phyloP scores from a whole-genome alignment of 2,888 invertebrate species.

The Papilio gigon region DNA sequence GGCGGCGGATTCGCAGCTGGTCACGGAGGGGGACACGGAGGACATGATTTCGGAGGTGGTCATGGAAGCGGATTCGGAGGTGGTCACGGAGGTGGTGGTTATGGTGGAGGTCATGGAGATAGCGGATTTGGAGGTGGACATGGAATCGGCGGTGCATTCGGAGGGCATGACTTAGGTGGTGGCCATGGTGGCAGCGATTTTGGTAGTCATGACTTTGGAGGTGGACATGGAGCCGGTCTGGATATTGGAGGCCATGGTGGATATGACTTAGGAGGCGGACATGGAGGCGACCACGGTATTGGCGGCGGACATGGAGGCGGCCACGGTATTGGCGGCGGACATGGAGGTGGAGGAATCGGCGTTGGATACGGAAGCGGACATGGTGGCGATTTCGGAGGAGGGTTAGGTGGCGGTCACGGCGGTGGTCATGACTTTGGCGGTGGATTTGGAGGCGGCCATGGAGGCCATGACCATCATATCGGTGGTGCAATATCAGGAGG shows the following conservation, averaged over 20 bases:
- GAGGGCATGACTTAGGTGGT: conserved; percentile 47
- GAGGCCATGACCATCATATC: conserved; percentile 50
- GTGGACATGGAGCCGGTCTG: conserved; percentile 48
- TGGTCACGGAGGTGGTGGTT: conserved; percentile 46
- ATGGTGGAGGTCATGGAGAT: conserved; percentile 33
- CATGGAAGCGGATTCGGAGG: conserved; percentile 41
- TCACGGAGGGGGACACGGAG: conserved; percentile 44
- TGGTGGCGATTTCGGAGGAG: conserved; percentile 44
- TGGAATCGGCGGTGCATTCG: conserved; percentile 48
- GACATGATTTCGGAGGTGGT: conserved; percentile 45
- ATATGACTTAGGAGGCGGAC: conserved; percentile 45
- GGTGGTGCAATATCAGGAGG: conserved; percentile 42
- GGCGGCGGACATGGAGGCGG: conserved; percentile 50
- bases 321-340: conserved; percentile 46
- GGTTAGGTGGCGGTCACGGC: conserved; percentile 47
- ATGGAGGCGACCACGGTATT: conserved; percentile 51
- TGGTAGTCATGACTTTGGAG: conserved; percentile 47
- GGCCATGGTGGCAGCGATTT: conserved; percentile 47
- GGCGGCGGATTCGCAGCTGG: conserved; percentile 51
- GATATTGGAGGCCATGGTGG: conserved; percentile 50
- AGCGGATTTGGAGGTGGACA: conserved; percentile 41
- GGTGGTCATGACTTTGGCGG: conserved; percentile 48
- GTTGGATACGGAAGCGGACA: conserved; percentile 45
- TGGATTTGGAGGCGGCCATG: conserved; percentile 44
- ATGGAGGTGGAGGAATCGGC: conserved; percentile 49